Percentiles rank a stretch among this genome's conserved stretches.
Evolutionary conservation across 2,113 vertebrate species (phyloP).

Genomic region (Plecotus auritus): DNA sequence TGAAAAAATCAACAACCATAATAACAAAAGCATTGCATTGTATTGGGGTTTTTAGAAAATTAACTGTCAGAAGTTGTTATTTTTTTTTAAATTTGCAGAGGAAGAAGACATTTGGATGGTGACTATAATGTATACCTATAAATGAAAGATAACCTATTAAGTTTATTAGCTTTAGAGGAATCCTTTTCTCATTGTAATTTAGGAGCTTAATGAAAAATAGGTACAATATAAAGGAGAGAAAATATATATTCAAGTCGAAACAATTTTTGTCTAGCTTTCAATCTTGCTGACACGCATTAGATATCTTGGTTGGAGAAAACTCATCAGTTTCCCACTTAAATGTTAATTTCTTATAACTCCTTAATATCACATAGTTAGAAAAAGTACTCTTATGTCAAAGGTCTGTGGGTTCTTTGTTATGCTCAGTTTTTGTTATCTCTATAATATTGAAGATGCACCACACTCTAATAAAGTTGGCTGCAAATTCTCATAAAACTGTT

Average conservation of each 20-base stretch:
- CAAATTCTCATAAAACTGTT: neutral
- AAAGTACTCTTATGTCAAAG: neutral
- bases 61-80: neutral
- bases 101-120: neutral
- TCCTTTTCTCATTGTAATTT: neutral
- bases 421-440: neutral
- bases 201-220: neutral
- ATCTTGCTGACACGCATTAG: neutral
- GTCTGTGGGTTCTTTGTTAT: neutral
- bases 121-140: neutral
- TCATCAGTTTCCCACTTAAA: neutral
- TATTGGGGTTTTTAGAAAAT: conserved; percentile 39
- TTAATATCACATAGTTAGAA: neutral
- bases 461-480: neutral
- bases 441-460: neutral
- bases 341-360: neutral
- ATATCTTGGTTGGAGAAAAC: neutral
- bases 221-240: neutral
- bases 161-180: neutral
- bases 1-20: conserved; percentile 33
- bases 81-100: neutral
- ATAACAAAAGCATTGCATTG: neutral
- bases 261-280: conserved; percentile 27
- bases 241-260: neutral
- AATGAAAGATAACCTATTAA: conserved; percentile 2